Base-by-base conservation (phyloP, 2,797 vertebrate genomes). In the Australoheros facetus region DNA sequence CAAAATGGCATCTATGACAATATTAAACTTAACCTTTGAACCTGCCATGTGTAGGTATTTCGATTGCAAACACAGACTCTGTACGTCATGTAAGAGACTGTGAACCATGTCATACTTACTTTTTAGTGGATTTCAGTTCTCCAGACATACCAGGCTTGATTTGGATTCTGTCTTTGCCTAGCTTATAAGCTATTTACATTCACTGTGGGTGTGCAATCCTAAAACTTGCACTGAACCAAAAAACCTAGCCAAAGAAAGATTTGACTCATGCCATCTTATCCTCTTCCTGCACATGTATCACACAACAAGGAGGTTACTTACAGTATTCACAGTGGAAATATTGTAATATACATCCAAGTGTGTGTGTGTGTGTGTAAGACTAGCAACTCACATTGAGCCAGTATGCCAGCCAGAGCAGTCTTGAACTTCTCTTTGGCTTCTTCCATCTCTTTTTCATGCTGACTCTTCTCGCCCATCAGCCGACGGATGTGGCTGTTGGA, bases 391-490 rank as follows among this genome's bases (percentile, higher is more conserved):
- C 98, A 98, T 90, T 99, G 98, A 88, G 94, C 93, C 83, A 99
- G 93, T 88, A 99, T 99, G 85, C 95, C 97, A 19, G 97, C 92
- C 90, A 99, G 95, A n/a, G 97, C 97, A 1, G 95, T 96, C 82
- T 98, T 99, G 94, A 99, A 98, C 82, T 97, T 98, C 58, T 99
- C 98, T 79, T 98, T 99, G 75, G 98, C 97, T 88, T 98, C 97
- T 26, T 99, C 98, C 97, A 99, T 97, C 90, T 98, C 97, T 85
- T 98, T 98, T 91, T 99, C 97, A 0, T 99, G 98, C 39, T 96
- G 92, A 1, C 96, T 95, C 88, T 98, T 99, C 93, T 99, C 98
- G 0, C 96, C 95, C 87, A 97, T 95, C 28, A 99, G 95, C 26
- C 97, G 93, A 75, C 97, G 97, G 84, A 98, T 92, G 80, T 99